These are phyloP conservation scores for Pterophyllum scalare DNA, from an alignment of 2,113 vertebrate genomes.

Conservation along the genomic window DNA sequence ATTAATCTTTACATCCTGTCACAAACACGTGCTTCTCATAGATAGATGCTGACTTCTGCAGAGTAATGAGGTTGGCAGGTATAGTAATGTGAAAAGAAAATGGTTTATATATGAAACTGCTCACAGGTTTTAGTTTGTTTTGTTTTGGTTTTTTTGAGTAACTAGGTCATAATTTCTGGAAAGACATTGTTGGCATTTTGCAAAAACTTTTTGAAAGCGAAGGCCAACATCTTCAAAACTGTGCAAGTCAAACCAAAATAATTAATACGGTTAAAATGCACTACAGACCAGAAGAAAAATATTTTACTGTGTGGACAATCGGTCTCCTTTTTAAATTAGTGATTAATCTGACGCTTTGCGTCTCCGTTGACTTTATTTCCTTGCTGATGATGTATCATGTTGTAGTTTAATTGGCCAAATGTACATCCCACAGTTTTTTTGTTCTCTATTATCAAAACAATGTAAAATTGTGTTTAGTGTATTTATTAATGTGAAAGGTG, in stretches of 20 bases:
- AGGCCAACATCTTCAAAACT: neutral
- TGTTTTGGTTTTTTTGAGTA: neutral
- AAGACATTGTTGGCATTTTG: neutral
- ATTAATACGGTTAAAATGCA: neutral
- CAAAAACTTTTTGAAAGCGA: neutral
- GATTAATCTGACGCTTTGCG: neutral
- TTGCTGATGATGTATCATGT: neutral
- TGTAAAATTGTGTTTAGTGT: slow-evolving; percentile 17
- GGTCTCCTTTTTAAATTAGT: neutral
- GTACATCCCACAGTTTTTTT: neutral
- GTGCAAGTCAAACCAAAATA: too few species aligned
- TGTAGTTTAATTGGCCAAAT: neutral
- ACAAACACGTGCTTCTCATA: neutral
- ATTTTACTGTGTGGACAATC: neutral
- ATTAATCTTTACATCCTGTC: neutral
- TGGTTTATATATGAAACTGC: neutral
- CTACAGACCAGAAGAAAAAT: neutral
- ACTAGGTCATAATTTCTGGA: neutral
- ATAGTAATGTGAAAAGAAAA: neutral
- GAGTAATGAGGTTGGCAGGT: neutral
- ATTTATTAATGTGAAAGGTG: slow-evolving; percentile 24
- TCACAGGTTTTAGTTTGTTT: neutral
- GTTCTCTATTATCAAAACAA: neutral
- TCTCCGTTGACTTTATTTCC: neutral
- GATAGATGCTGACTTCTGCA: neutral